phyloP scores from a whole-genome alignment of 1,140 invertebrate species.

The Cherax destructor region DNA sequence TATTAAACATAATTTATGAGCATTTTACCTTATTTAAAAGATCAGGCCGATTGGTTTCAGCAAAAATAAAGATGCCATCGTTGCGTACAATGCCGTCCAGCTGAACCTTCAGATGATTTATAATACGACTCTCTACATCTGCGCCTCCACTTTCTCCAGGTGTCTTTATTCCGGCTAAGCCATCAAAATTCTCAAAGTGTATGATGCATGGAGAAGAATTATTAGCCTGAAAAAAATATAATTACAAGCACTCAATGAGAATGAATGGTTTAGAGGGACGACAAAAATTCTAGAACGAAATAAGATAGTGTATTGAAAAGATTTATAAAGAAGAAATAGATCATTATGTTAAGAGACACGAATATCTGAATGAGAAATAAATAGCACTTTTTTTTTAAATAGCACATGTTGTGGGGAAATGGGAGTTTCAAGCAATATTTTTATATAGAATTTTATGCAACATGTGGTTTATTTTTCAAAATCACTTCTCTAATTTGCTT shows the following conservation, averaged over 20 bases:
- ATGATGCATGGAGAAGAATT: constrained; percentile 65
- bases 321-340: neutral
- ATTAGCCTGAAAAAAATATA: constrained; percentile 41
- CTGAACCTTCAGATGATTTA: constrained; percentile 67
- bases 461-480: too few relatives aligned
- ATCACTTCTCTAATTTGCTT: too few relatives aligned
- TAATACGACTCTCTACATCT: constrained; percentile 62
- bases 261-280: neutral
- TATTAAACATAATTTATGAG: neutral
- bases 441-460: too few relatives aligned
- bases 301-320: neutral
- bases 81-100: constrained; percentile 63
- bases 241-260: neutral
- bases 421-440: too few relatives aligned
- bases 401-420: too few relatives aligned
- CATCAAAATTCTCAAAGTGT: constrained; percentile 70
- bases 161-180: constrained; percentile 59
- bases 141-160: constrained; percentile 24
- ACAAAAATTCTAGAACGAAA: neutral
- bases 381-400: too few relatives aligned
- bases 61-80: constrained; percentile 60
- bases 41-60: constrained; percentile 69
- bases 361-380: too few relatives aligned
- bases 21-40: constrained; percentile 58
- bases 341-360: neutral